These are phyloP conservation scores for Triplophysa rosa DNA, from an alignment of 2,113 vertebrate genomes.

Conservation along the genomic window DNA sequence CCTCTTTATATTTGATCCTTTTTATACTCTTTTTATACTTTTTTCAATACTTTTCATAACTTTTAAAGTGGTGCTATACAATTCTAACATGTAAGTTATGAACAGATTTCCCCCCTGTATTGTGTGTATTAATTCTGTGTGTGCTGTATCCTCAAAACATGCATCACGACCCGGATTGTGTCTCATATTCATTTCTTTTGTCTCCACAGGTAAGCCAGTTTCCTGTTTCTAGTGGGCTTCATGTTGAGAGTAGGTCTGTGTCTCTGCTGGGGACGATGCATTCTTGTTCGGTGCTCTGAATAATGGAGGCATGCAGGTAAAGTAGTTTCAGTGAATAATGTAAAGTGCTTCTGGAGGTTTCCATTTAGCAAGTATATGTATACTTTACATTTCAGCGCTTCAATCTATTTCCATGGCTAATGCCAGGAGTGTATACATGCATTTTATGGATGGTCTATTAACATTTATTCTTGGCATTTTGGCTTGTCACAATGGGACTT, in stretches of 20 bases:
- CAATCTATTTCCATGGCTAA: background rate
- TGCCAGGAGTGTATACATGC: background rate
- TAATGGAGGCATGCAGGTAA: slow-evolving; percentile 40
- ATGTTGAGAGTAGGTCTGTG: slow-evolving; percentile 42
- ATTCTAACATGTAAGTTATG: background rate
- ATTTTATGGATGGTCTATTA: slow-evolving; percentile 13
- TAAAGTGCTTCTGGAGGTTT: slow-evolving; percentile 4
- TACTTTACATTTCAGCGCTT: slow-evolving; percentile 13
- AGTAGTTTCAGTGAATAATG: slow-evolving; percentile 41
- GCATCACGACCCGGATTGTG: background rate
- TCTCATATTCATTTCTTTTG: slow-evolving; percentile 16
- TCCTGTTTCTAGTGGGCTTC: slow-evolving; percentile 33
- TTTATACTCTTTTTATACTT: too few relatives aligned
- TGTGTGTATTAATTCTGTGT: slow-evolving; percentile 6
- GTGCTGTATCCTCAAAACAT: background rate
- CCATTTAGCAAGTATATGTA: background rate
- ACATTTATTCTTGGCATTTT: slow-evolving; percentile 31
- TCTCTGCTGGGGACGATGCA: slow-evolving; percentile 25
- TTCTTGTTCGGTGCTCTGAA: slow-evolving; percentile 7
- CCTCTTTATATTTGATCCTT: too few relatives aligned
- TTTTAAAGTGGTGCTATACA: too few relatives aligned
- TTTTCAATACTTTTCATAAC: too few relatives aligned
- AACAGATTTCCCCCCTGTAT: background rate
- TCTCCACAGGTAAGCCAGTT: slow-evolving; percentile 51
- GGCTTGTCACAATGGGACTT: background rate